phyloP scores from a whole-genome alignment of 2,797 vertebrate species.

The Cossypha caffra region DNA sequence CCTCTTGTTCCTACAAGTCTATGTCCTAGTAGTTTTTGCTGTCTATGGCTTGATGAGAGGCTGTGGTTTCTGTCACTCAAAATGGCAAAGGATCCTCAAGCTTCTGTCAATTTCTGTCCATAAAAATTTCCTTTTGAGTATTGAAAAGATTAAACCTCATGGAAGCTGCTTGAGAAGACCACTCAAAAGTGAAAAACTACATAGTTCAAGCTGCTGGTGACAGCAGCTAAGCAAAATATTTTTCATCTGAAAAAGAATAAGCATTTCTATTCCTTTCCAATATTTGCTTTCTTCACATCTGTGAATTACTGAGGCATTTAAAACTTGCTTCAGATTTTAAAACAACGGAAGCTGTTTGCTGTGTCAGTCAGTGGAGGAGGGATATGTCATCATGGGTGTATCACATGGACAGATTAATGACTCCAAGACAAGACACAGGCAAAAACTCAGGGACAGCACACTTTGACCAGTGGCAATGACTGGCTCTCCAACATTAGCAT shows the following conservation, averaged over 20 bases:
- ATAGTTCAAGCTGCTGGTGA: background rate
- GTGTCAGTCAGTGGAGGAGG: background rate
- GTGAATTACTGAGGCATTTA: background rate
- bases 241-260: background rate
- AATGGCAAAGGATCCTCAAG: background rate
- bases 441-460: background rate
- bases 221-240: background rate
- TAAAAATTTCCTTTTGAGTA: background rate
- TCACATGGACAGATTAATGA: rapidly evolving
- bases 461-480: background rate
- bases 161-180: background rate
- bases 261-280: background rate
- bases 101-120: background rate
- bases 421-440: background rate
- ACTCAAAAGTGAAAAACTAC: background rate
- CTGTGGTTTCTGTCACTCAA: background rate
- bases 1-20: rapidly evolving
- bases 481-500: background rate
- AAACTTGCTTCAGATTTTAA: background rate
- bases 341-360: background rate
- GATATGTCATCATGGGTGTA: background rate
- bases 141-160: background rate
- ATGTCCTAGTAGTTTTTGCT: background rate
- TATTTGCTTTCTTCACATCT: background rate
- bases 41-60: background rate